These are phyloP conservation scores for Babyrousa celebensis DNA, from an alignment of 2,797 vertebrate genomes.

Conservation along the genomic window DNA sequence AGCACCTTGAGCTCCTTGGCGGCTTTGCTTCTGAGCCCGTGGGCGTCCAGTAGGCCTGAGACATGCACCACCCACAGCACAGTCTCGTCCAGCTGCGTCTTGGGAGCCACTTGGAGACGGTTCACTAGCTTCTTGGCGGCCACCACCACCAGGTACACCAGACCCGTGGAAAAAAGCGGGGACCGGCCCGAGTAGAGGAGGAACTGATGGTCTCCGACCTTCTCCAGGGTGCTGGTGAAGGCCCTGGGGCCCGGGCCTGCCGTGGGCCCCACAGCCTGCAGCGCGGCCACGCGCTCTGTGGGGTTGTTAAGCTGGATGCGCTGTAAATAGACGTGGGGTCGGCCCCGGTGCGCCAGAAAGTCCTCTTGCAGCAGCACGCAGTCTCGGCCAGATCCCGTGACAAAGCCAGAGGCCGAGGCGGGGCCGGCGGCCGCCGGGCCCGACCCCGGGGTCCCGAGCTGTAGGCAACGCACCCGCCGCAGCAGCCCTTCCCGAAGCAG, in stretches of 20 bases:
- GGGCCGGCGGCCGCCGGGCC: slow-evolving; percentile 66
- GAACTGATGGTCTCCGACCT: slow-evolving; percentile 94
- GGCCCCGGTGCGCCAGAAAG: slow-evolving; percentile 95
- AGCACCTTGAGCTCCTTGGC: slow-evolving; percentile 90
- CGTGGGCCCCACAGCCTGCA: slow-evolving; percentile 91
- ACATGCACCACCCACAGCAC: slow-evolving; percentile 95
- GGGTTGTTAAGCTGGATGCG: slow-evolving; percentile 95
- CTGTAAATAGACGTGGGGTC: slow-evolving; percentile 95
- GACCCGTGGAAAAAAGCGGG: slow-evolving; percentile 90
- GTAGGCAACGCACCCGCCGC: slow-evolving; percentile 93
- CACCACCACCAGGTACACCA: slow-evolving; percentile 94
- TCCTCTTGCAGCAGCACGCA: slow-evolving; percentile 96
- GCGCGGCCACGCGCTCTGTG: slow-evolving; percentile 91
- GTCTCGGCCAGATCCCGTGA: slow-evolving; percentile 89
- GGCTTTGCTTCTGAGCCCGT: slow-evolving; percentile 94
- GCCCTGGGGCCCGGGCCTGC: slow-evolving; percentile 84
- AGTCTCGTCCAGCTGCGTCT: slow-evolving; percentile 94
- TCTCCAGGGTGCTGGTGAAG: slow-evolving; percentile 94
- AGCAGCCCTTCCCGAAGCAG: slow-evolving; percentile 95
- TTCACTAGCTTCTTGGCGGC: slow-evolving; percentile 93
- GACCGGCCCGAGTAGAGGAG: slow-evolving; percentile 94
- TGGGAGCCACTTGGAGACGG: slow-evolving; percentile 94
- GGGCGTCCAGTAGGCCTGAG: slow-evolving; percentile 92
- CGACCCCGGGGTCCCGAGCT: slow-evolving; percentile 78
- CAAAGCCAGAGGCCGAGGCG: slow-evolving; percentile 51